Conservation (phyloP, 2,888 invertebrate species). For the Gastrophysa polygoni region DNA sequence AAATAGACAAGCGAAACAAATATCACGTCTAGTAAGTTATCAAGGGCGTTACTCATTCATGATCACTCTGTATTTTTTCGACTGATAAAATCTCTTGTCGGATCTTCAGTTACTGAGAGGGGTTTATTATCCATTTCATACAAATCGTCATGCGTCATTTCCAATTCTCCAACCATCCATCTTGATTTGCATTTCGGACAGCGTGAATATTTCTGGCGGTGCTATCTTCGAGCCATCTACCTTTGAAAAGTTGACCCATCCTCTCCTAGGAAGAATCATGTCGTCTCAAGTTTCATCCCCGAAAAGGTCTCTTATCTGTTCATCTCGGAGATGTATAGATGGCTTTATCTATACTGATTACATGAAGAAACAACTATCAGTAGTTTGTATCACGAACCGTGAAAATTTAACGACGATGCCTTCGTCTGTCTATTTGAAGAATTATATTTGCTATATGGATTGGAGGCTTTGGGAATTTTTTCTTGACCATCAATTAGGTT, state of each 20-base stretch:
- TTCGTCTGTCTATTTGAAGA: not conserved
- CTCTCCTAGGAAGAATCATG: slow-evolving; percentile 27
- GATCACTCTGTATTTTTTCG: not conserved
- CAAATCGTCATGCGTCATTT: slow-evolving; percentile 10
- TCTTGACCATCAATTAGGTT: no score
- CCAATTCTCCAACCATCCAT: slow-evolving; percentile 1
- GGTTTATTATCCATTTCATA: slow-evolving; percentile 1
- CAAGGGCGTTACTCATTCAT: no score
- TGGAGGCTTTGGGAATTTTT: no score
- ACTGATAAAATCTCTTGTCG: not conserved
- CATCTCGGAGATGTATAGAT: slow-evolving; percentile 1
- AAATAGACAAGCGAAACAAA: no score
- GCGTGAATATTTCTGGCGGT: slow-evolving; percentile 18
- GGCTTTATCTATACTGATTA: not conserved
- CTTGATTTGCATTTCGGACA: slow-evolving; percentile 17
- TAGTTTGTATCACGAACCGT: not conserved
- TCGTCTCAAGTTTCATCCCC: slow-evolving; percentile 30
- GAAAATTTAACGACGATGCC: not conserved
- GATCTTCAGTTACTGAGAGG: not conserved
- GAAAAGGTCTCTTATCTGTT: slow-evolving; percentile 7
- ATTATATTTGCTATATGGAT: no score
- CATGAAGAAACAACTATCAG: not conserved
- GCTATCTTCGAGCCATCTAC: slow-evolving; percentile 23
- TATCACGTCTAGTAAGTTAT: no score
- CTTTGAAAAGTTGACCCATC: slow-evolving; percentile 30